Percentiles rank a stretch among this genome's conserved stretches.
These are phyloP conservation scores for Marisa cornuarietis DNA, from an alignment of 1,140 invertebrate genomes.

Conservation along the genomic window DNA sequence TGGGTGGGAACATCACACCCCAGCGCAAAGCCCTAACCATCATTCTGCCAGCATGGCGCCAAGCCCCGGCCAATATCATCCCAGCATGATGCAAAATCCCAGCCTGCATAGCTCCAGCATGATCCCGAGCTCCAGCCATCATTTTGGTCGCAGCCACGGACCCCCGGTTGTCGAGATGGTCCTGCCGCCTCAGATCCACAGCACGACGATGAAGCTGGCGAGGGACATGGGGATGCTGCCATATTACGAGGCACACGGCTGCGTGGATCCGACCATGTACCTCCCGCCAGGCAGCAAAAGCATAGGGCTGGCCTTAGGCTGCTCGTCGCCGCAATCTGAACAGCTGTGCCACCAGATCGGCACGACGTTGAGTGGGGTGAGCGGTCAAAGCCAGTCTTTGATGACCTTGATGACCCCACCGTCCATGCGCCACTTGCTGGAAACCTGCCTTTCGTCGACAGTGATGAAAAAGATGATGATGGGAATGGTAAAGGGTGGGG, in stretches of 20 bases:
- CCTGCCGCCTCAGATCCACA: not conserved
- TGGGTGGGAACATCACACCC: too few relatives aligned
- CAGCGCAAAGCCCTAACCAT: too few relatives aligned
- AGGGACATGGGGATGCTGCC: constrained; percentile 8
- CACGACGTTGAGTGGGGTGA: not conserved
- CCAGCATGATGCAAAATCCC: too few relatives aligned
- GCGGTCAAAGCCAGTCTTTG: not conserved
- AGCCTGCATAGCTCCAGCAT: too few relatives aligned
- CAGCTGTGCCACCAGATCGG: constrained; percentile 1
- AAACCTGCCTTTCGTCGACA: constrained; percentile 2
- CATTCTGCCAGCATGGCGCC: too few relatives aligned
- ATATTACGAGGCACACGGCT: constrained; percentile 17
- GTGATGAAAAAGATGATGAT: not conserved
- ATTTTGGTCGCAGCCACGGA: too few relatives aligned
- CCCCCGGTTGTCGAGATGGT: not conserved
- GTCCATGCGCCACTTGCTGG: not conserved
- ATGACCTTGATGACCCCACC: constrained; percentile 7
- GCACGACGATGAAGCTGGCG: not conserved
- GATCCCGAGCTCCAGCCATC: too few relatives aligned
- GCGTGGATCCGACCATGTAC: constrained; percentile 8
- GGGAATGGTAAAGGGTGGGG: not conserved
- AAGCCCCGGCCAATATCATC: too few relatives aligned
- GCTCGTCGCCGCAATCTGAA: not conserved
- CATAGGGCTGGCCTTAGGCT: constrained; percentile 6
- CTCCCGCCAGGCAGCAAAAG: not conserved